Conservation (phyloP, 2,113 vertebrate species). For the Hemiscyllium ocellatum region DNA sequence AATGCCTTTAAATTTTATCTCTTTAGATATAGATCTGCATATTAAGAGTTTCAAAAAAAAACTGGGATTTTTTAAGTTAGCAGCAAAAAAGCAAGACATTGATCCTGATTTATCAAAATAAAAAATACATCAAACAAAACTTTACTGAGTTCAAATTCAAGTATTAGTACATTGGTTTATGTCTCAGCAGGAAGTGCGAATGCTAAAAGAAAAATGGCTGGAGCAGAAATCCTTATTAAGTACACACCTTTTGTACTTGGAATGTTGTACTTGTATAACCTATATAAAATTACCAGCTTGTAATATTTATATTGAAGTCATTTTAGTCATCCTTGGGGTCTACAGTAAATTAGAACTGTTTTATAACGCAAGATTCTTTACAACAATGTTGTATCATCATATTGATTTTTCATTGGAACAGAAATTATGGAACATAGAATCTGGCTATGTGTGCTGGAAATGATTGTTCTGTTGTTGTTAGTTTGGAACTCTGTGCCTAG, state of each 20-base stretch:
- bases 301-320: background rate
- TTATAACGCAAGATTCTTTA: background rate
- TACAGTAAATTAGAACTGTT: background rate
- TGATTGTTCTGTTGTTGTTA: background rate
- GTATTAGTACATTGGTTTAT: background rate
- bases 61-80: background rate
- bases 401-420: background rate
- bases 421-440: background rate
- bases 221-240: background rate
- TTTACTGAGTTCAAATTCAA: background rate
- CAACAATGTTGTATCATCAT: background rate
- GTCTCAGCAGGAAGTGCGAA: background rate
- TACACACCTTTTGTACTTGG: background rate
- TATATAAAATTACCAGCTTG: background rate
- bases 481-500: background rate
- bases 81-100: background rate
- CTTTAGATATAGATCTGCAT: background rate
- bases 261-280: background rate
- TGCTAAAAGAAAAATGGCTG: slow-evolving; percentile 5
- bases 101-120: background rate
- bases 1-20: background rate
- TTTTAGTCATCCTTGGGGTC: background rate
- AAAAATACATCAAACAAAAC: background rate
- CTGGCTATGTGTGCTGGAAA: background rate
- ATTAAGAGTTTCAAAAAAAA: background rate